A percentile compares a stretch with the other conserved stretches of the same genome.
phyloP scores from a whole-genome alignment of 2,113 vertebrate species.

The Tragelaphus imberbis region DNA sequence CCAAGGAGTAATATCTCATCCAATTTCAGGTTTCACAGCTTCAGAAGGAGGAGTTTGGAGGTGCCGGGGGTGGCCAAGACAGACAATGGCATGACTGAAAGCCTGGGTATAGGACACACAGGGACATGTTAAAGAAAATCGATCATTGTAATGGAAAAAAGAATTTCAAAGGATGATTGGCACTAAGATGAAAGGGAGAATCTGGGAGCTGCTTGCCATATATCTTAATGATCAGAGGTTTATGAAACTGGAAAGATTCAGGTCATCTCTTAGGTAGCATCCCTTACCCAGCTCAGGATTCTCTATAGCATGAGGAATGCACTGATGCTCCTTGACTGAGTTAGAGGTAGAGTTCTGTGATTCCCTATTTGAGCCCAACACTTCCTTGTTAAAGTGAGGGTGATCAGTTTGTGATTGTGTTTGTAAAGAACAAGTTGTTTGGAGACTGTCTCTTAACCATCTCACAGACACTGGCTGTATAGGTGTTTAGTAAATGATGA shows the following conservation, averaged over 20 bases:
- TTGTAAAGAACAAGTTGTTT: background rate
- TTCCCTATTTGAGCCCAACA: background rate
- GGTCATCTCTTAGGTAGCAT: background rate
- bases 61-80: background rate
- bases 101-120: background rate
- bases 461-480: rapidly evolving
- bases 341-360: background rate
- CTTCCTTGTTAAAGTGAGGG: background rate
- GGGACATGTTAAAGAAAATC: background rate
- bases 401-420: background rate
- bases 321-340: background rate
- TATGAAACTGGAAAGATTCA: background rate
- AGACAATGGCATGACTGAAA: background rate
- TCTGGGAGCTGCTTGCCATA: background rate
- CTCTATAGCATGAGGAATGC: background rate
- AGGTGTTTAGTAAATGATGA: background rate
- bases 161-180: background rate
- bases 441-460: background rate
- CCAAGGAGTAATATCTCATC: background rate
- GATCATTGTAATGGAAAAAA: background rate
- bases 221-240: background rate
- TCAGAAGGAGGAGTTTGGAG: background rate
- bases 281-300: background rate
- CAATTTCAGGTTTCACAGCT: background rate
- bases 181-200: background rate